These are phyloP conservation scores for Matsumyia berberina DNA, from an alignment of 2,888 invertebrate genomes.

Conservation along the genomic window DNA sequence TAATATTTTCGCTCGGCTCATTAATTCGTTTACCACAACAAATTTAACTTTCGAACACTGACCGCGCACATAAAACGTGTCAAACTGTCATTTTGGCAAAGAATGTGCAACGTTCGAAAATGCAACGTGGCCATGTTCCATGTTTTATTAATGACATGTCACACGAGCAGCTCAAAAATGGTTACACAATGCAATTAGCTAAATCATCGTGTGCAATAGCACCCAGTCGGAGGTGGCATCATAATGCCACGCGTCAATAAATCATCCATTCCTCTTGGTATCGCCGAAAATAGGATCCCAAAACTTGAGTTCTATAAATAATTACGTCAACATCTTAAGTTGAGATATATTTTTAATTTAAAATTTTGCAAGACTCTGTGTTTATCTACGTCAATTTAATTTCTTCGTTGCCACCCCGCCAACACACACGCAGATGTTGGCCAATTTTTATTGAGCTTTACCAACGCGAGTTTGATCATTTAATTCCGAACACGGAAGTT, in stretches of 20 bases:
- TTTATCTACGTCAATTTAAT: neutral
- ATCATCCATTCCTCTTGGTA: constrained; percentile 5
- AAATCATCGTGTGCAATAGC: constrained; percentile 11
- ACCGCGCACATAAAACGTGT: constrained; percentile 20
- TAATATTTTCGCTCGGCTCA: neutral
- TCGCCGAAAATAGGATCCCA: constrained; percentile 5
- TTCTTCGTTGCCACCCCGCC: neutral
- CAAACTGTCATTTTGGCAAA: constrained; percentile 22
- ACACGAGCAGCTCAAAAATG: constrained; percentile 9
- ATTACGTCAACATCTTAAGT: neutral
- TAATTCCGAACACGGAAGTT: constrained; percentile 36
- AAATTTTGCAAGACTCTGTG: neutral
- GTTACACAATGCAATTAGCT: constrained; percentile 32
- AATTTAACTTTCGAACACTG: constrained; percentile 10
- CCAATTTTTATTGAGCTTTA: constrained; percentile 7
- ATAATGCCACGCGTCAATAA: constrained; percentile 30
- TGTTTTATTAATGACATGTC: constrained; percentile 34
- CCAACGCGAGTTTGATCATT: neutral
- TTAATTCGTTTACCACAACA: constrained; percentile 4
- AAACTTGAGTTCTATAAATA: constrained; percentile 18
- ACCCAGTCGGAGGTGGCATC: neutral
- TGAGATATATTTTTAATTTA: neutral
- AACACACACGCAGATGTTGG: neutral
- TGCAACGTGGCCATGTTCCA: constrained; percentile 20
- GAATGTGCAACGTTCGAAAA: neutral